Base-by-base conservation (phyloP, 2,113 vertebrate genomes). In the Rhynchomys soricoides region DNA sequence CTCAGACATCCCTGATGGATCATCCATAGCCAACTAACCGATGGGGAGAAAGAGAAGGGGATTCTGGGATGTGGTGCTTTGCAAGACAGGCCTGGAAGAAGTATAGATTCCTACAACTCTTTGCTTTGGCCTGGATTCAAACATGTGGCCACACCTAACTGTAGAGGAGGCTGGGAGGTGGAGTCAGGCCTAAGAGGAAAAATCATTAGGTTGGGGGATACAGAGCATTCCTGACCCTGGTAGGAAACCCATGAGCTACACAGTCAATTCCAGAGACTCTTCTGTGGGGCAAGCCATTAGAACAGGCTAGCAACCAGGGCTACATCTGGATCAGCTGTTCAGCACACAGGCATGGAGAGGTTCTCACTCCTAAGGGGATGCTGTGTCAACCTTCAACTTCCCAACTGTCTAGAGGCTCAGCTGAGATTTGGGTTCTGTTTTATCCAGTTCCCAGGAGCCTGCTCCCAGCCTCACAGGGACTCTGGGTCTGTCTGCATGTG, bases 61-160 rank as follows among this genome's bases (percentile, higher is more conserved):
- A 21, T 45, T 40, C 13, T 1, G 3, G 1, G 13, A 83, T 13
- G 22, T 45, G 40, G 40, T 5, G 3, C 34, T 94, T 68, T 26
- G 45, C 11, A 55, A 34, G 24, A 15, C 75, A 59, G 77, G 55
- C 40, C 59, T 17, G 0, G 26, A 89, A 78, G 59, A 16, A n/a
- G 5, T 22, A 1, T 9, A 34, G 43, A 52, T 26, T 1, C 1
- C 40, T n/a, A 26, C 5, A 9, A 34, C 21, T 45, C 55, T n/a
- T 48, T 26, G 31, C 62, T 9, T 78, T n/a, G 55, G 85, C 45
- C 7, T 8, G 9, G 71, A 82, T 82, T 85, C 62, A 68, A 86
- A 74, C 7, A 17, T 0, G 0, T 21, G 70, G 12, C 59, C 29
- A 26, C 59, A 13, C 26, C 45, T 70, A 8, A 48, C 59, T 26